phyloP scores from a whole-genome alignment of 2,797 vertebrate genomes.

The Manis pentadactyla region DNA sequence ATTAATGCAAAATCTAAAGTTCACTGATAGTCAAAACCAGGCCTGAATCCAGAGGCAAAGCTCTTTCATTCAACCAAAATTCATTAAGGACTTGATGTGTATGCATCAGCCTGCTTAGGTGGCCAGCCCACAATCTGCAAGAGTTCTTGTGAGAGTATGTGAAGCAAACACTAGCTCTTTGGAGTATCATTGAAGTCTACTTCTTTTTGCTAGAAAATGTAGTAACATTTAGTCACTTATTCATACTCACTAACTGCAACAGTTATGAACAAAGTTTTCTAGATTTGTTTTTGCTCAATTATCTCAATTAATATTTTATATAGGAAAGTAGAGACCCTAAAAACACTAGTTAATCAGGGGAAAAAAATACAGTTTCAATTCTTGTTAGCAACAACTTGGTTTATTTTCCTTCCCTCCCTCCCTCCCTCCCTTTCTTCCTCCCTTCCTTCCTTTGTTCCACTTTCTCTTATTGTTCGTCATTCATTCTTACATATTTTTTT shows the following conservation, averaged over 20 bases:
- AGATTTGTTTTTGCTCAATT: background rate
- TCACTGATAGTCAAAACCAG: background rate
- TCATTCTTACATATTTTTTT: background rate
- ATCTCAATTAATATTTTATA: background rate
- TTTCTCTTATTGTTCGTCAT: background rate
- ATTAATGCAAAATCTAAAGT: background rate
- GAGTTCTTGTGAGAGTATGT: background rate
- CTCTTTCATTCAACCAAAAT: background rate
- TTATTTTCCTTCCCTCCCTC: background rate
- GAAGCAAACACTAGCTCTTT: background rate
- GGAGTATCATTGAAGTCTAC: background rate
- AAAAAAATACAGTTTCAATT: background rate
- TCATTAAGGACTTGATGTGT: background rate
- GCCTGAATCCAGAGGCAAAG: background rate
- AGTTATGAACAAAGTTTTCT: background rate
- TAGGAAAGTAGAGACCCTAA: background rate
- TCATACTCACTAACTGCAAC: background rate
- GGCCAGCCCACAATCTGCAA: accelerated
- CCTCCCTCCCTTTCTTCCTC: too few species aligned
- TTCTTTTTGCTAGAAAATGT: background rate
- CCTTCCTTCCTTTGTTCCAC: background rate
- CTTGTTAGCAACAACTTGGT: background rate
- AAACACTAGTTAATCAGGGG: background rate
- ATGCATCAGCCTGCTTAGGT: background rate
- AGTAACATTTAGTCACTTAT: background rate